phyloP scores from a whole-genome alignment of 2,113 vertebrate species.

The Sterrhoptilus dennistouni region DNA sequence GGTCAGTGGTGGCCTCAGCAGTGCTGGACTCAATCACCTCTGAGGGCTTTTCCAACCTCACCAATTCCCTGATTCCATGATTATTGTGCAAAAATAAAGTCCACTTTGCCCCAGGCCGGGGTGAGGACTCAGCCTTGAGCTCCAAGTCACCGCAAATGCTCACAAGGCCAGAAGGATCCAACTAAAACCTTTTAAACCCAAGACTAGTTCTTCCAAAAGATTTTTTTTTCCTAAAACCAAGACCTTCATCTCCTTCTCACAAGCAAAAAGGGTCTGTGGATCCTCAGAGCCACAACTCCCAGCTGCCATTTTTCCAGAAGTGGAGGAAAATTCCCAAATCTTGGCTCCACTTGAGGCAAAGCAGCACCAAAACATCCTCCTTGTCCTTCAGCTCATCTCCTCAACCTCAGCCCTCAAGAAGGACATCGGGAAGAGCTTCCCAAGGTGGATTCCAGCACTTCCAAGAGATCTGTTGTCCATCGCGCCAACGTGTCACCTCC shows the following conservation, averaged over 20 bases:
- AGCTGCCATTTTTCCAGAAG: neutral
- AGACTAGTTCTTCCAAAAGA: neutral
- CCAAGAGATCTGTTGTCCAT: neutral
- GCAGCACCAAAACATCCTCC: rapidly evolving
- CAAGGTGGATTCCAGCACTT: rapidly evolving
- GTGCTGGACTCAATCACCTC: neutral
- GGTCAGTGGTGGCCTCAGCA: rapidly evolving
- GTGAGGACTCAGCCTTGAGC: neutral
- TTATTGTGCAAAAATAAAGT: neutral
- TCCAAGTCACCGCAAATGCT: rapidly evolving
- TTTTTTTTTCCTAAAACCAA: neutral
- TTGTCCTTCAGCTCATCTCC: neutral
- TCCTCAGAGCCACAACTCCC: neutral
- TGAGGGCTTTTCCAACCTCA: neutral
- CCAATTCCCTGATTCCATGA: neutral
- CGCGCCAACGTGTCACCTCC: neutral
- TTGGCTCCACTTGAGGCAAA: neutral
- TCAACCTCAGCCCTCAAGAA: neutral
- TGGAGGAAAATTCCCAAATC: neutral
- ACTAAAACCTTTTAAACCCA: neutral
- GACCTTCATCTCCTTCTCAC: too few relatives aligned
- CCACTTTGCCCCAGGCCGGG: neutral
- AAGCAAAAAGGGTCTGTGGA: neutral
- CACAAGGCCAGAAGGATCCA: rapidly evolving
- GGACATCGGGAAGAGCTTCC: neutral